Evolutionary conservation across 37 sponge, comb jelly and placozoan genomes (phyloP), one percentile per base, ranked within the genome.

Genomic region (Hexactinellida sp.): DNA sequence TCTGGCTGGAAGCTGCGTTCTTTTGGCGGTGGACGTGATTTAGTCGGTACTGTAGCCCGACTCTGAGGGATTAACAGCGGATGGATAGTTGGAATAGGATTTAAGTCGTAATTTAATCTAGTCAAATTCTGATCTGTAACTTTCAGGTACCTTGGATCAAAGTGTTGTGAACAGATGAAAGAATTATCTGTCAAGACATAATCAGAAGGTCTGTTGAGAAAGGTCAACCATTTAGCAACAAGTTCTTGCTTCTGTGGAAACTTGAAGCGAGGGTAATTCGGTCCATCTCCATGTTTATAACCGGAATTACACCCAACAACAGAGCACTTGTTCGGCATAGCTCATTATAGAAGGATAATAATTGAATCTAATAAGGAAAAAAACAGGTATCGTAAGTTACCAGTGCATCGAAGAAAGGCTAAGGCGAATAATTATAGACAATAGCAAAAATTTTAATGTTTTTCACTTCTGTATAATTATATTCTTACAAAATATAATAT

Each of bases 271-370:
- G 5, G 34, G 76, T 63, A 63, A n/a, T 63, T 63, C 30, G 76
- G 34, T 63, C 76, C 76, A 16, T 5, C 10, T 41, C 47, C 47
- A 63, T 28, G 1, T 3, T 63, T 63, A 28, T 63, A 23, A 10
- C 76, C 76, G 34, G 76, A 63, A 63, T 63, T 63, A 63, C 76
- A 63, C 3, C 34, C 25, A 32, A 63, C 76, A 32, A n/a, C 76
- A 63, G 76, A 63, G 76, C 76, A 63, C 76, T 63, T 63, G 76
- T 63, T 63, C 32, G 76, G 76, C 76, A 63, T 63, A 5, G 5
- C 47, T 41, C n/a, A n/a, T n/a, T n/a, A n/a, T n/a, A n/a, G n/a
- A 41, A 16, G 47, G 13, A 41, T 41, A 5, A 41, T 16, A 16
- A 41, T 41, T 41, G 13, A 41, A 16, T 41, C 47, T 41, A 41